Conservation (phyloP, 92 coral and sea anemone genomes). For the Anthopleura xanthogrammica region DNA sequence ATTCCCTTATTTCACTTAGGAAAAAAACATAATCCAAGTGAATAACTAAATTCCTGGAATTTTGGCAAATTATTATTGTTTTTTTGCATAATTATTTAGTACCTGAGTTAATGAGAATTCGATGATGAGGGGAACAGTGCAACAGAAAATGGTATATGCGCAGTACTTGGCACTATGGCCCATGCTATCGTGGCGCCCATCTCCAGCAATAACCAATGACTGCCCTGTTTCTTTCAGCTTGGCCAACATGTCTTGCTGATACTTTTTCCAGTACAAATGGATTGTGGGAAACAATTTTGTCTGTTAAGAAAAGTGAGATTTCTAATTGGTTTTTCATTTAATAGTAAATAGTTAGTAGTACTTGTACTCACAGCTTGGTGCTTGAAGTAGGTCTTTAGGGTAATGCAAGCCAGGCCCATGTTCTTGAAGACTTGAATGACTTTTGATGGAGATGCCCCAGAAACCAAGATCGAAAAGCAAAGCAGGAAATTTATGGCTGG, state of each 20-base stretch:
- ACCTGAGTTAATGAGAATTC: conserved; percentile 34
- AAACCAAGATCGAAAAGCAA: conserved; percentile 41
- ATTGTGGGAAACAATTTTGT: conserved; percentile 29
- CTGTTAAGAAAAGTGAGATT: background rate
- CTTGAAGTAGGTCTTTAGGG: conserved; percentile 48
- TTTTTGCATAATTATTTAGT: background rate
- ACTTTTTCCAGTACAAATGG: conserved; percentile 24
- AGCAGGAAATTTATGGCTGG: conserved; percentile 50
- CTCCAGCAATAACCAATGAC: conserved; percentile 27
- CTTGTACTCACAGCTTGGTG: conserved; percentile 57
- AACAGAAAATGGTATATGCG: conserved; percentile 36
- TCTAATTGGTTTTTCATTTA: background rate
- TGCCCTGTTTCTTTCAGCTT: conserved; percentile 11
- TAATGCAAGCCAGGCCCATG: conserved; percentile 48
- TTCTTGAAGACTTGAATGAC: conserved; percentile 39
- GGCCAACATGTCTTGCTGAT: conserved; percentile 10
- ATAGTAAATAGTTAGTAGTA: background rate
- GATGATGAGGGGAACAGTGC: conserved; percentile 31
- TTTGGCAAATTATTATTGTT: background rate
- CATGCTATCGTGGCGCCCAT: conserved; percentile 43
- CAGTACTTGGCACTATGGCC: conserved; percentile 42
- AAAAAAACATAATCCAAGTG: background rate
- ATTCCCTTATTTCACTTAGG: background rate
- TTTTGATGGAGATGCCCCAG: conserved; percentile 51
- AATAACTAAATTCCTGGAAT: background rate